A percentile compares a stretch with the other conserved stretches of the same genome.
These are phyloP conservation scores for Ptychochromis oligacanthus DNA, from an alignment of 2,113 vertebrate genomes.

Conservation along the genomic window DNA sequence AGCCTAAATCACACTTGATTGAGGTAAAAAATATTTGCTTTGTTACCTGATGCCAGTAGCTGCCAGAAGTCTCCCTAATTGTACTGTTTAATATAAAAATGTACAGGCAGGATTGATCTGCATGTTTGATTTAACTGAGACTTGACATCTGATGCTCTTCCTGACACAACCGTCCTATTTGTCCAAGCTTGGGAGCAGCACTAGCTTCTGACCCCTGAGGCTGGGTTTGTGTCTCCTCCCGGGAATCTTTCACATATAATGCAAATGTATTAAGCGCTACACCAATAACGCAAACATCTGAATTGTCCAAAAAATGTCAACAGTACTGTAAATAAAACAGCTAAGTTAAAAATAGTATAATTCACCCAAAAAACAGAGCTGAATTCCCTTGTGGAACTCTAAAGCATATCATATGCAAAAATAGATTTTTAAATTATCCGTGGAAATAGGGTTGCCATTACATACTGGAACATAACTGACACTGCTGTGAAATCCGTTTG, in stretches of 20 bases:
- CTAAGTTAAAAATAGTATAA: neutral
- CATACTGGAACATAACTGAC: neutral
- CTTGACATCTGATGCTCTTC: neutral
- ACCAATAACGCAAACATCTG: neutral
- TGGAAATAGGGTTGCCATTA: neutral
- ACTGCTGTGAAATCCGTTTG: slow-evolving; percentile 24
- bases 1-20: neutral
- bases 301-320: neutral
- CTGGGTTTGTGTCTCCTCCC: neutral
- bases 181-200: neutral
- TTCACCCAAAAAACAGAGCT: neutral
- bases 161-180: neutral
- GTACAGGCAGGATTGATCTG: neutral
- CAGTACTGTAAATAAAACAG: neutral
- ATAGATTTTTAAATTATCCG: neutral
- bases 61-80: neutral
- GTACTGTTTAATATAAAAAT: neutral
- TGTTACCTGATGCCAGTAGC: neutral
- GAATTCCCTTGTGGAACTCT: neutral
- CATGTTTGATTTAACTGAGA: neutral
- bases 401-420: neutral
- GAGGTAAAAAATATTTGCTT: neutral
- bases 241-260: neutral
- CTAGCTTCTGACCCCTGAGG: neutral
- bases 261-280: neutral